A percentile compares a stretch with the other conserved stretches of the same genome.
Conservation (phyloP, 2,888 invertebrate species). For the Myopa testacea region DNA sequence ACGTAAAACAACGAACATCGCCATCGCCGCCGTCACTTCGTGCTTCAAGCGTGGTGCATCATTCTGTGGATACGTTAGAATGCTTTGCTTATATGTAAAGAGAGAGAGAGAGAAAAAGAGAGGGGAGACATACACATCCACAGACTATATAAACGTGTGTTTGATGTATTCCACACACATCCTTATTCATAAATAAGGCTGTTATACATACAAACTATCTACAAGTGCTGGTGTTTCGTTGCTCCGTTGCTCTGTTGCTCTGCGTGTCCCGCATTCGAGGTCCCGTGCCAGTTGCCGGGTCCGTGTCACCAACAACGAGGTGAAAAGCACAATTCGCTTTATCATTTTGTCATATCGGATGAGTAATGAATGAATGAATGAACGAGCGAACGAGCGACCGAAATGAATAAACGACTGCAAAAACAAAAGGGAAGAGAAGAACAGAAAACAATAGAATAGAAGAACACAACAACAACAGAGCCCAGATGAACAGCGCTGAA, state of each 20-base stretch:
- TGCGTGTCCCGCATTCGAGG: neutral
- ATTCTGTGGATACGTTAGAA: neutral
- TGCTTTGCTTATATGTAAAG: neutral
- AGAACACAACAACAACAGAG: too few relatives aligned
- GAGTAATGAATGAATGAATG: slow-evolving; percentile 37
- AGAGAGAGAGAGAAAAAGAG: too few relatives aligned
- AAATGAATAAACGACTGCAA: neutral
- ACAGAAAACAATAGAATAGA: neutral
- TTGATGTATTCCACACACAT: neutral
- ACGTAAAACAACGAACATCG: neutral
- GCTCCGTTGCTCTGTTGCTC: neutral
- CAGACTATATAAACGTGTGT: neutral
- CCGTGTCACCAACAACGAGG: slow-evolving; percentile 31
- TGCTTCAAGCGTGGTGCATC: slow-evolving; percentile 5
- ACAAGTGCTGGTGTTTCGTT: too few relatives aligned
- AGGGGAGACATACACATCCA: neutral
- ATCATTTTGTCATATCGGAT: slow-evolving; percentile 44
- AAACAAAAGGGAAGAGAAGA: neutral
- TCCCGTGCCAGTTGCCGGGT: neutral
- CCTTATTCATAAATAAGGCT: neutral
- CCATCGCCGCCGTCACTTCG: too few relatives aligned
- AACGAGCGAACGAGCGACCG: neutral
- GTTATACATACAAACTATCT: too few relatives aligned
- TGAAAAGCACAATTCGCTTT: slow-evolving; percentile 45
- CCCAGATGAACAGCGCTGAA: too few relatives aligned